Conservation (phyloP, 2,888 invertebrate species). For the Trichogramma dendrolimi region DNA sequence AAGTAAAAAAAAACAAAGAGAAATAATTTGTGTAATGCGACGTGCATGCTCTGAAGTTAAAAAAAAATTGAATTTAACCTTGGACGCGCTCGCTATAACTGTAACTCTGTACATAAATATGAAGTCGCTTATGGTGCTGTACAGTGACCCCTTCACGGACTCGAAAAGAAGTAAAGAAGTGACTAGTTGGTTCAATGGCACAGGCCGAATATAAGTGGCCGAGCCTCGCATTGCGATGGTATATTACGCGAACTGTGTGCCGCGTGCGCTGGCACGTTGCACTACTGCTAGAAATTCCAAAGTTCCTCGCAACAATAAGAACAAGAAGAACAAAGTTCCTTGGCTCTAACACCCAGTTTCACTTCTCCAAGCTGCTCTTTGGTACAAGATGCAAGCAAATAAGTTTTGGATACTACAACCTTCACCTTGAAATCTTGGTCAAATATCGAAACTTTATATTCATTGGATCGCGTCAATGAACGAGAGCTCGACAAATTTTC, state of each 20-base stretch:
- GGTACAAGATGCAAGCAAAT: constrained; percentile 42
- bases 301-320: constrained; percentile 52
- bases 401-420: constrained; percentile 34
- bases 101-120: constrained; percentile 40
- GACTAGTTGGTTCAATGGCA: constrained; percentile 52
- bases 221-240: no score
- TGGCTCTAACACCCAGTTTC: constrained; percentile 35
- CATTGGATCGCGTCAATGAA: constrained; percentile 6
- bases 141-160: constrained; percentile 37
- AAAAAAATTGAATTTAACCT: constrained; percentile 37
- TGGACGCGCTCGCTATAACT: constrained; percentile 24
- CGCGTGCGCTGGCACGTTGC: no score
- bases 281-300: constrained; percentile 33
- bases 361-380: constrained; percentile 36
- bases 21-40: no score
- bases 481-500: not conserved
- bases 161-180: constrained; percentile 49
- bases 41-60: no score
- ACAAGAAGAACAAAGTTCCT: constrained; percentile 52
- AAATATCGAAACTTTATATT: constrained; percentile 41
- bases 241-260: no score
- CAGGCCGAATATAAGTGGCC: constrained; percentile 24
- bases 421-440: constrained; percentile 46
- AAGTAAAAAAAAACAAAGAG: no score
- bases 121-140: constrained; percentile 32